Evolutionary conservation across 2,113 vertebrate genomes (phyloP).

Genomic region (Asarcornis scutulata): DNA sequence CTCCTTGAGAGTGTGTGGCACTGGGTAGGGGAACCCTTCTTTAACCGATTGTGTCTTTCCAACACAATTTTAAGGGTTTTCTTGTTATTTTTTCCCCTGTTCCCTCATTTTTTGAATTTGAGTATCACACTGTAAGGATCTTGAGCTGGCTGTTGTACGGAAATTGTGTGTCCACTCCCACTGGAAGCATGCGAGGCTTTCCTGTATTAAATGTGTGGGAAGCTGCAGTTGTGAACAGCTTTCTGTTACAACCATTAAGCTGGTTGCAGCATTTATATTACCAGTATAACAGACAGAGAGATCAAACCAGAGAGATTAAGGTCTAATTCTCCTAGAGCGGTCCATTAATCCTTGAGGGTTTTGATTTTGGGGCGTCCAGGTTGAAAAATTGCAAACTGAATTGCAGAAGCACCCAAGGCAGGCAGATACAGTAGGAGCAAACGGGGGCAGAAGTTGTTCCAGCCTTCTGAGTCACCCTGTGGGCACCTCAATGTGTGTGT

Average conservation of each 20-base stretch:
- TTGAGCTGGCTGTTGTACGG: neutral
- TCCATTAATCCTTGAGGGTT: neutral
- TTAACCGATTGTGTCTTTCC: neutral
- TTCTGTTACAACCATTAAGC: neutral
- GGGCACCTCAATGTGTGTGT: too few species aligned
- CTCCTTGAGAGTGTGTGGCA: neutral
- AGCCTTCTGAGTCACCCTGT: neutral
- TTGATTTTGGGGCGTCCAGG: neutral
- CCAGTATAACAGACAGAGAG: neutral
- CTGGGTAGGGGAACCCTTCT: neutral
- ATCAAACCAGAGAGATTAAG: neutral
- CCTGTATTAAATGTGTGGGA: neutral
- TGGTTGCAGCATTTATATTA: neutral
- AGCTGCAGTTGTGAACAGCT: neutral
- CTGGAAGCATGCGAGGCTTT: neutral
- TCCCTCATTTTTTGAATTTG: neutral
- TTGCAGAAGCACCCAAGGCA: neutral
- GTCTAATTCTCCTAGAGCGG: neutral
- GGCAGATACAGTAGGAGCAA: neutral
- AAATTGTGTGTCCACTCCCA: neutral
- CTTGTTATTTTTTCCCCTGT: neutral
- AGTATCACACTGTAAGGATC: neutral
- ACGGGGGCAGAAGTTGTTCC: neutral
- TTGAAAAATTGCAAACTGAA: neutral
- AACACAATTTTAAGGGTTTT: neutral